A percentile compares a stretch with the other conserved stretches of the same genome.
phyloP scores from a whole-genome alignment of 2,888 invertebrate genomes.

The Platerodrilus igneus region DNA sequence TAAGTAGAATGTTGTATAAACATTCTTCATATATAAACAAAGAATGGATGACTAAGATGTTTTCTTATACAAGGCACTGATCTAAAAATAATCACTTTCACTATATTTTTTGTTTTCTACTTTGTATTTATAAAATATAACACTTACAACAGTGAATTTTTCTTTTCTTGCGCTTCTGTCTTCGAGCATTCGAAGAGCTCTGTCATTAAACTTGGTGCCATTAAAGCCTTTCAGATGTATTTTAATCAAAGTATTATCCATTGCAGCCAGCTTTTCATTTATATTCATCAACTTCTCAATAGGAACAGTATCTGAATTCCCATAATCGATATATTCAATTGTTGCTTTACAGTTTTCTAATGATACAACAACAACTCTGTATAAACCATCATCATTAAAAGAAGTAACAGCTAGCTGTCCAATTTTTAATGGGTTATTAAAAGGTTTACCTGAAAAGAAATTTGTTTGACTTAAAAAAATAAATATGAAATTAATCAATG shows the following conservation, averaged over 20 bases:
- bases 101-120: too few species aligned
- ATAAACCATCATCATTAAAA: slow-evolving; percentile 28
- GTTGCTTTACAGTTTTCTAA: slow-evolving; percentile 23
- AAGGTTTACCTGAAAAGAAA: slow-evolving; percentile 26
- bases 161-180: slow-evolving; percentile 7
- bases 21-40: too few species aligned
- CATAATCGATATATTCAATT: slow-evolving; percentile 36
- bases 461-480: slow-evolving; percentile 1
- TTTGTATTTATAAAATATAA: too few species aligned
- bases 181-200: slow-evolving; percentile 15
- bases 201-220: slow-evolving; percentile 12
- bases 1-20: too few species aligned
- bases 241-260: slow-evolving; percentile 26
- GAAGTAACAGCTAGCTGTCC: slow-evolving; percentile 34
- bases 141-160: slow-evolving; percentile 26
- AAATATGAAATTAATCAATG: not conserved
- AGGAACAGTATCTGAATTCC: slow-evolving; percentile 29
- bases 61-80: too few species aligned
- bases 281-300: slow-evolving; percentile 33
- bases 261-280: slow-evolving; percentile 28
- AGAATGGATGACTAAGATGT: too few species aligned
- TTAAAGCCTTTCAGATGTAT: slow-evolving; percentile 26
- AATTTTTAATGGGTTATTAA: slow-evolving; percentile 26
- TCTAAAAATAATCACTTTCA: too few species aligned
- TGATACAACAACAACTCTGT: slow-evolving; percentile 32